Evolutionary conservation across 2,888 invertebrate species (phyloP).

Genomic region (Crioceris asparagi): DNA sequence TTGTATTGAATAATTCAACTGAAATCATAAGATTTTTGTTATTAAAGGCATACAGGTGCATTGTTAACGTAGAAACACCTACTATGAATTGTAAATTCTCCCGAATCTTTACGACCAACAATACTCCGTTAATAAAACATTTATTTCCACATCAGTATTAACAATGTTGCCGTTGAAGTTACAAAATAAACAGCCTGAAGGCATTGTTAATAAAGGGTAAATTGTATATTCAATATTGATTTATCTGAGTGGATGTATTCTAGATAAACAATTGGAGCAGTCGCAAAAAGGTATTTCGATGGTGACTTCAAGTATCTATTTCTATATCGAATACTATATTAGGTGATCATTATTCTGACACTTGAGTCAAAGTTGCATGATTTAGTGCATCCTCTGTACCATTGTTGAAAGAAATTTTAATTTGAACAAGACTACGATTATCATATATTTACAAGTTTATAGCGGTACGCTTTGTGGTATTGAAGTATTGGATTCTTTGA

Average conservation of each 20-base stretch:
- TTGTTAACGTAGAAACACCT: too few species aligned
- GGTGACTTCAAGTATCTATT: constrained; percentile 14
- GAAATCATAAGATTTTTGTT: too few species aligned
- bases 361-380: constrained; percentile 19
- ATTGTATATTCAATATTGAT: constrained; percentile 17
- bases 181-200: constrained; percentile 13
- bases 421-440: constrained; percentile 24
- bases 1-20: too few species aligned
- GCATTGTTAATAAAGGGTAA: constrained; percentile 16
- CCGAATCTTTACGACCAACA: neutral
- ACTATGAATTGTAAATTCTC: too few species aligned
- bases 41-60: too few species aligned
- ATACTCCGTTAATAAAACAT: neutral
- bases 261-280: constrained; percentile 22
- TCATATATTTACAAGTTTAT: constrained; percentile 16
- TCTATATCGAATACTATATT: constrained; percentile 21
- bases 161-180: constrained; percentile 10
- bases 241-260: constrained; percentile 15
- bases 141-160: constrained; percentile 2
- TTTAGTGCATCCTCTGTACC: constrained; percentile 22
- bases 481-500: too few species aligned
- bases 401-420: constrained; percentile 20
- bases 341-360: constrained; percentile 23
- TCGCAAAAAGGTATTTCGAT: constrained; percentile 18
- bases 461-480: constrained; percentile 1